Base-by-base conservation (phyloP, 2,113 vertebrate genomes). In the Oreotragus oreotragus region DNA sequence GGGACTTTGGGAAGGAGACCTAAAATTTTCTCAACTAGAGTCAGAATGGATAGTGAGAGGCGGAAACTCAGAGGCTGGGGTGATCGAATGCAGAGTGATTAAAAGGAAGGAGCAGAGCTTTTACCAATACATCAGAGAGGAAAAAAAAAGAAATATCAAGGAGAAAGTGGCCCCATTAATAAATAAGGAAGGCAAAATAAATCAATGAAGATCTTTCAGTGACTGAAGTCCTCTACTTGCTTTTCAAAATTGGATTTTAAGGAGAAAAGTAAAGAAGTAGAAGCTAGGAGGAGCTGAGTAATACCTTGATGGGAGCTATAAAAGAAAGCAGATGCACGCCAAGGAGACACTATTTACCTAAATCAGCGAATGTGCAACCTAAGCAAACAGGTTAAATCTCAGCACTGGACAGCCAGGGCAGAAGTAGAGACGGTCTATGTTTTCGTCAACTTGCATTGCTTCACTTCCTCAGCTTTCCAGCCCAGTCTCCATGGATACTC, bases 141-240 rank as follows among this genome's bases (percentile, higher is more conserved):
- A 4, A 47, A 64, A 64, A 93, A 93, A 62, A 58, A 87, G 84
- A 92, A 97, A 95, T 94, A 98, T 62, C 97, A 95, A 97, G 81
- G 91, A 92, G 96, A 97, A 97, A 97, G 79, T 91, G 80, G 90
- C 96, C 60, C 91, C 95, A 97, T 98, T 92, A 97, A 97, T 98
- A 97, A 98, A 94, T 98, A 98, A 98, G 94, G 93, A 97, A 91
- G 92, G 86, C 76, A 95, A 89, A 92, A 87, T 66, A 92, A 97
- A 97, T 98, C 97, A 83, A 97, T 98, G 95, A 91, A 95, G 88
- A 93, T 97, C 96, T 94, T 95, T 96, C 97, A 95, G 96, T 19
- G 53, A 53, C 91, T 90, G 84, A 96, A 88, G 39, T 92, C 89
- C 90, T 96, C 53, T 27, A 94, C 95, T 94, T 86, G 51, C 58